Conservation (phyloP, 2,888 invertebrate species). For the Plagiodera versicolora region DNA sequence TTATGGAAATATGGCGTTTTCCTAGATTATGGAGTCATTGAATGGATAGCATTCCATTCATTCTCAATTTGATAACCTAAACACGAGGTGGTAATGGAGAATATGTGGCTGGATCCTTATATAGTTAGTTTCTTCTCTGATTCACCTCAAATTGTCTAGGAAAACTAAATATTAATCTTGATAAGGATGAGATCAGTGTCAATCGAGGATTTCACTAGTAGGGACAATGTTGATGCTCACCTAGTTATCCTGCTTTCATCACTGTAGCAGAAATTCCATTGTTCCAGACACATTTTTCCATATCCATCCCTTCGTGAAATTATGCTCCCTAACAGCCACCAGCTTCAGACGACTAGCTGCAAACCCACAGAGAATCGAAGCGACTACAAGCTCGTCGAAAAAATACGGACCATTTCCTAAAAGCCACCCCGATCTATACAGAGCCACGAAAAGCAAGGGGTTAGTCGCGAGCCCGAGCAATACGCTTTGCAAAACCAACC, state of each 20-base stretch:
- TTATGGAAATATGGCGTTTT: too few species aligned
- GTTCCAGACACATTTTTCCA: constrained; percentile 5
- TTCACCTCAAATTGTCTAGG: too few species aligned
- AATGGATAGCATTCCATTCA: too few species aligned
- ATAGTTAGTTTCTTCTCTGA: too few species aligned
- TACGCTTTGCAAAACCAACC: too few species aligned
- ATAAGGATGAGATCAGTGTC: too few species aligned
- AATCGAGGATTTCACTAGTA: not conserved
- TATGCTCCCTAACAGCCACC: not conserved
- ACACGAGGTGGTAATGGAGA: too few species aligned
- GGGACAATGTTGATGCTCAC: constrained; percentile 14
- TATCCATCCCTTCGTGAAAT: constrained; percentile 16
- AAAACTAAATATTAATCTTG: too few species aligned
- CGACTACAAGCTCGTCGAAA: constrained; percentile 8
- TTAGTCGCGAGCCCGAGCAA: too few species aligned
- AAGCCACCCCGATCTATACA: constrained; percentile 9
- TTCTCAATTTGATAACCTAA: too few species aligned
- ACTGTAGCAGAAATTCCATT: constrained; percentile 17
- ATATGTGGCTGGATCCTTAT: too few species aligned
- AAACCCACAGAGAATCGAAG: constrained; percentile 2
- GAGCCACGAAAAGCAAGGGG: not conserved
- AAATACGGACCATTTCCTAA: not conserved
- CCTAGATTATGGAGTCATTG: too few species aligned
- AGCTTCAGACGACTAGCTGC: not conserved
- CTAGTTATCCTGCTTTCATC: constrained; percentile 24